Conservation (phyloP, 2,797 vertebrate genomes). For the Schizothorax lantsangensis region DNA sequence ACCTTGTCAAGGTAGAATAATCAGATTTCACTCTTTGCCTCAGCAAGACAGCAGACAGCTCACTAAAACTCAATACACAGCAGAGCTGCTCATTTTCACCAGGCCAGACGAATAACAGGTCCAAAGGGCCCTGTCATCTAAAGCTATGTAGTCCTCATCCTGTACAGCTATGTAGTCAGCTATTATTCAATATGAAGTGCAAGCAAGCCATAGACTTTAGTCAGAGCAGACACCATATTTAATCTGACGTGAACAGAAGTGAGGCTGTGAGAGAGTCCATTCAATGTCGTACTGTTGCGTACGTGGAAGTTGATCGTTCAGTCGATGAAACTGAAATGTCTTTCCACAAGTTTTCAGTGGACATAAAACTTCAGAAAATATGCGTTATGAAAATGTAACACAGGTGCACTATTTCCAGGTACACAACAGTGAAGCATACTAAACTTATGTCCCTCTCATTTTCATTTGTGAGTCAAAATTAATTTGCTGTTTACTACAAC, state of each 20-base stretch:
- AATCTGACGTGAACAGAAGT: conserved; percentile 21
- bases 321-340: neutral
- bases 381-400: neutral
- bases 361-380: neutral
- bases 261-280: neutral
- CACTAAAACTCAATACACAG: conserved; percentile 37
- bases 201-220: conserved; percentile 20
- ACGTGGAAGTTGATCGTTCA: neutral
- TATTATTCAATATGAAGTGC: conserved; percentile 38
- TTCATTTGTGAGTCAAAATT: neutral
- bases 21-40: conserved; percentile 55
- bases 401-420: neutral
- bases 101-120: conserved; percentile 29
- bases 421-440: neutral
- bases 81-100: conserved; percentile 42
- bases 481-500: too few relatives aligned
- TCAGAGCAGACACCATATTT: conserved; percentile 14
- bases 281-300: neutral
- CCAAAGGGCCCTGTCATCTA: conserved; percentile 32
- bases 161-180: conserved; percentile 16
- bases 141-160: conserved; percentile 34
- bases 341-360: neutral
- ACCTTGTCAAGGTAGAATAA: conserved; percentile 49
- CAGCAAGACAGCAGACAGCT: conserved; percentile 39
- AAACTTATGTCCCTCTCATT: neutral